phyloP scores from a whole-genome alignment of 1,140 invertebrate species.

The Tenebrio molitor region DNA sequence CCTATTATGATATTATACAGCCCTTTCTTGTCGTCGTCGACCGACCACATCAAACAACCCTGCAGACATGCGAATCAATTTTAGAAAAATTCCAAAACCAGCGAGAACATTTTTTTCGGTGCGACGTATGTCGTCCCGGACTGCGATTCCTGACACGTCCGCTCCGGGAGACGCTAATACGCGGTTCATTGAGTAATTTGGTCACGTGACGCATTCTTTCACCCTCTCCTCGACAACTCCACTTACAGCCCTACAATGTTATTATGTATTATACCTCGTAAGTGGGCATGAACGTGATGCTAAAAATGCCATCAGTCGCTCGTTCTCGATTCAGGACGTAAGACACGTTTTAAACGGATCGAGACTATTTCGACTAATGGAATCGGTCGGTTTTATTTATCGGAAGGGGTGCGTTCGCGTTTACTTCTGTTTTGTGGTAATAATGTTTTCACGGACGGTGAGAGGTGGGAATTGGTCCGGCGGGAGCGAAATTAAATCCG shows the following conservation, averaged over 20 bases:
- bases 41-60: conserved; percentile 53
- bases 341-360: conserved; percentile 25
- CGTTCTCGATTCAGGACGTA: background rate
- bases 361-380: conserved; percentile 19
- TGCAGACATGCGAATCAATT: conserved; percentile 41
- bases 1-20: conserved; percentile 63
- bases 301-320: conserved; percentile 47
- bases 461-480: background rate
- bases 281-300: conserved; percentile 59
- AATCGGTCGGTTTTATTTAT: background rate
- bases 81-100: conserved; percentile 1
- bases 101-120: background rate
- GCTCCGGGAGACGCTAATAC: conserved; percentile 56
- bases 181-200: conserved; percentile 60
- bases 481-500: conserved; percentile 24
- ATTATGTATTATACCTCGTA: conserved; percentile 60
- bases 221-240: conserved; percentile 45
- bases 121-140: too few relatives aligned
- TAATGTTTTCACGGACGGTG: conserved; percentile 23
- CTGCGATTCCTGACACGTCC: conserved; percentile 60
- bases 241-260: conserved; percentile 54
- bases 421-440: conserved; percentile 13
- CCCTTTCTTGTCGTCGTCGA: conserved; percentile 52
- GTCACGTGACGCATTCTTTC: conserved; percentile 61
- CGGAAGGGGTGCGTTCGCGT: too few relatives aligned